Evolutionary conservation across 2,113 vertebrate species (phyloP).

Genomic region (Aplodontia rufa): DNA sequence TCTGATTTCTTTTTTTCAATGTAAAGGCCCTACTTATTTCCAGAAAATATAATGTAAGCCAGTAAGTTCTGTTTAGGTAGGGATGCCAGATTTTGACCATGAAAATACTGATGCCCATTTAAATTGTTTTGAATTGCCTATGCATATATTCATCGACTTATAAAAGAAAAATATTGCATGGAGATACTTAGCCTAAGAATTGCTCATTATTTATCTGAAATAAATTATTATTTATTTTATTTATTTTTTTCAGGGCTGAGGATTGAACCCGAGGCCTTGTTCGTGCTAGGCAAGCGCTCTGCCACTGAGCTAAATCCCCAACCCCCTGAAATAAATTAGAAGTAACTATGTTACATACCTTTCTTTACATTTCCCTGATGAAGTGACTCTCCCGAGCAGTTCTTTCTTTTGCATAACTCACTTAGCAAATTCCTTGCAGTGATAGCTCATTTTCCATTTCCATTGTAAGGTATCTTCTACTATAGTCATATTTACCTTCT

Average conservation of each 20-base stretch:
- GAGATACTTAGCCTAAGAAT: not conserved
- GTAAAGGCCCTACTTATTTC: not conserved
- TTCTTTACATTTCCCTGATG: not conserved
- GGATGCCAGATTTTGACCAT: not conserved
- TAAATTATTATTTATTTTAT: too few relatives aligned
- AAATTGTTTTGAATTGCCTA: not conserved
- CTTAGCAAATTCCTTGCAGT: not conserved
- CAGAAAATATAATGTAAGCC: not conserved
- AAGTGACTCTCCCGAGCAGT: not conserved
- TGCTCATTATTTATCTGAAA: not conserved
- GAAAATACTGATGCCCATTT: not conserved
- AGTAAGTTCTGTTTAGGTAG: not conserved
- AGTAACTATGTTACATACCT: not conserved
- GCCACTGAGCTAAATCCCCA: too few relatives aligned
- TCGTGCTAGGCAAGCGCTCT: too few relatives aligned
- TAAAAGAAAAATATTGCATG: not conserved
- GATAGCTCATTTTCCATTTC: not conserved
- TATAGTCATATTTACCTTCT: rapidly evolving
- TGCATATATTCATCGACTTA: not conserved
- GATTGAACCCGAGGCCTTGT: too few relatives aligned
- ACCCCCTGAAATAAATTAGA: too few relatives aligned
- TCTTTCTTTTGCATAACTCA: not conserved
- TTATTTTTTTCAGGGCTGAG: too few relatives aligned
- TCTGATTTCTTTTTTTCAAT: not conserved
- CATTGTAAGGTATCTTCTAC: rapidly evolving